Conservation (phyloP, 2,797 vertebrate genomes). For the Myotis myotis region DNA sequence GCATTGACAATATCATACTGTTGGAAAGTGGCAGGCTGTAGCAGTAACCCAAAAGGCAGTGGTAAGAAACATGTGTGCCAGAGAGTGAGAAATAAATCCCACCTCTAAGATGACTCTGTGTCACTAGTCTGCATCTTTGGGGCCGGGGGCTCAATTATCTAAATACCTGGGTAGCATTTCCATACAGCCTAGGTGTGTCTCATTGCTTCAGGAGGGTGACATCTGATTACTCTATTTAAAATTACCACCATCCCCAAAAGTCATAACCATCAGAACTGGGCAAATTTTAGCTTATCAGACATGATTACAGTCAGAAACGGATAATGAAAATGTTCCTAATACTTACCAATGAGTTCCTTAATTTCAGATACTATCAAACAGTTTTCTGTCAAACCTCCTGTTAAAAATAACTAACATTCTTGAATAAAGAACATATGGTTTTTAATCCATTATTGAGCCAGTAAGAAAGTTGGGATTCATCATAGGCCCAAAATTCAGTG, state of each 20-base stretch:
- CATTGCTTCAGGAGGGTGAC: neutral
- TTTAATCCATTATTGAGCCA: neutral
- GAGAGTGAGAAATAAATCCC: neutral
- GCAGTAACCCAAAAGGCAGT: neutral
- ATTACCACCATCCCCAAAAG: neutral
- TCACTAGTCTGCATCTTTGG: neutral
- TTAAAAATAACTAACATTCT: constrained; percentile 36
- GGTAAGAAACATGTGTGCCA: neutral
- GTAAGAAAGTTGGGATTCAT: neutral
- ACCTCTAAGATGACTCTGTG: neutral
- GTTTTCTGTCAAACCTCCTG: neutral
- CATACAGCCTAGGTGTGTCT: neutral
- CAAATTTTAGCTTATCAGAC: neutral
- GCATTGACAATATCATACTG: neutral
- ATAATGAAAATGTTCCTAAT: neutral
- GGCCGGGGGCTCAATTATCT: neutral
- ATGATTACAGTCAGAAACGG: neutral
- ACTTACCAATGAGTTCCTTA: neutral
- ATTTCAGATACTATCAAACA: constrained; percentile 18
- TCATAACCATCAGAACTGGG: neutral
- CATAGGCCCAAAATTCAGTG: neutral
- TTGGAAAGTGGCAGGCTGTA: neutral
- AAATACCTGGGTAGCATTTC: neutral
- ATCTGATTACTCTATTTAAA: neutral
- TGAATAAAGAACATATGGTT: constrained; percentile 11